phyloP scores from a whole-genome alignment of 2,888 invertebrate genomes.

The Reticulitermes lucifugus region DNA sequence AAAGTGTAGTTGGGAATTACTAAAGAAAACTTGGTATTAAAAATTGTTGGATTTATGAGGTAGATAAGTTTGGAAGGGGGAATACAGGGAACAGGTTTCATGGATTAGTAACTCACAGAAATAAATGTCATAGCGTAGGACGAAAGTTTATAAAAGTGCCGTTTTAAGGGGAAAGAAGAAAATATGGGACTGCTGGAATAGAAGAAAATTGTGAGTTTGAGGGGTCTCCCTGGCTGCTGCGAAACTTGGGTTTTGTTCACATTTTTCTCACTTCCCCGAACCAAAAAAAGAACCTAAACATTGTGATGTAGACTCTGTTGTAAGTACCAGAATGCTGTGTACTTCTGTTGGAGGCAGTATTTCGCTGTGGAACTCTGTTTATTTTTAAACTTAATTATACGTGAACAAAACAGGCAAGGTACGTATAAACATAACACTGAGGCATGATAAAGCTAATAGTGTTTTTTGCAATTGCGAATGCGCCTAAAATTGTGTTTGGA shows the following conservation, averaged over 20 bases:
- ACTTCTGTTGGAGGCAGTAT: neutral
- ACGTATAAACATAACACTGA: too few relatives aligned
- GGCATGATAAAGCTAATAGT: too few relatives aligned
- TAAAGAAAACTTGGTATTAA: constrained; percentile 49
- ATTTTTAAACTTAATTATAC: too few relatives aligned
- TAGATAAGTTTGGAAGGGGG: constrained; percentile 34
- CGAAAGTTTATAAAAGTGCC: constrained; percentile 41
- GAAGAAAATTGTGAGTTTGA: constrained; percentile 14
- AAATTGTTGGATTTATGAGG: constrained; percentile 48
- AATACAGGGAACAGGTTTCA: constrained; percentile 29
- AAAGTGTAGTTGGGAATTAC: constrained; percentile 32
- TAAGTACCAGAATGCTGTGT: neutral
- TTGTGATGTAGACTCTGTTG: neutral
- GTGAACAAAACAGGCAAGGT: too few relatives aligned
- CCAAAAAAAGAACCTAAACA: neutral
- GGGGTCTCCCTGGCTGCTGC: neutral
- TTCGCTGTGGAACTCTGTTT: neutral
- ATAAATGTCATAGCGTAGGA: constrained; percentile 35
- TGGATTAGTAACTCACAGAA: constrained; percentile 25
- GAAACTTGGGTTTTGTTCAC: constrained; percentile 28
- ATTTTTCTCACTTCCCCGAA: constrained; percentile 20
- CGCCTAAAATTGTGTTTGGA: too few relatives aligned
- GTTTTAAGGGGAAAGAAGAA: constrained; percentile 36
- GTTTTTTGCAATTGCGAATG: too few relatives aligned
- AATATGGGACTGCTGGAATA: constrained; percentile 22